phyloP scores from a whole-genome alignment of 2,888 invertebrate genomes.

The Dicyrtoma fusca region DNA sequence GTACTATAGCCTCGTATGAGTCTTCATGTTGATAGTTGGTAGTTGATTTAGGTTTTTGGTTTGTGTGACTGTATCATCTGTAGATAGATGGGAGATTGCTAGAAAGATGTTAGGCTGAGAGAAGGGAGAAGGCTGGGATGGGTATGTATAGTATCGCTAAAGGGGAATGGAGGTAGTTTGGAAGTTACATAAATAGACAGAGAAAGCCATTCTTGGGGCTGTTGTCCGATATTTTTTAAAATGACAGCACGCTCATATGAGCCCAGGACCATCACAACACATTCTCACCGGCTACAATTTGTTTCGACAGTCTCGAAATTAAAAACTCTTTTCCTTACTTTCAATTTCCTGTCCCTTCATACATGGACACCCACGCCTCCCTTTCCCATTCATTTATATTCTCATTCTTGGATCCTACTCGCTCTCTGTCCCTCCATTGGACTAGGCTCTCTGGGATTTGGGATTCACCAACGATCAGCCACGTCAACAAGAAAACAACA shows the following conservation, averaged over 20 bases:
- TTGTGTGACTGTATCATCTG: no score
- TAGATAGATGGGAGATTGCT: no score
- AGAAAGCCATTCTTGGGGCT: conserved; percentile 33
- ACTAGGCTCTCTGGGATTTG: background rate
- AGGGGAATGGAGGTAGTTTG: no score
- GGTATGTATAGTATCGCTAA: no score
- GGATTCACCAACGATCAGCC: background rate
- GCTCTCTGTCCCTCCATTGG: no score
- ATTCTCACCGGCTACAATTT: conserved; percentile 22
- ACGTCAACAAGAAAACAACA: background rate
- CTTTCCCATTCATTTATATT: conserved; percentile 29
- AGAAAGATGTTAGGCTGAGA: no score
- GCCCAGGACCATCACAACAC: conserved; percentile 9
- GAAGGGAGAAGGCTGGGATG: no score
- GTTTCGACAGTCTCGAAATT: conserved; percentile 37
- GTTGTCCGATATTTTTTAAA: conserved; percentile 36
- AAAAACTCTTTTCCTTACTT: conserved; percentile 36
- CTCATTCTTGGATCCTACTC: background rate
- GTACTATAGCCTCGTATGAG: no score
- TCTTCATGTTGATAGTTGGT: conserved; percentile 18
- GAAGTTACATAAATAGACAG: background rate
- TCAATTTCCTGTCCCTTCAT: conserved; percentile 37
- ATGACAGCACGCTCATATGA: conserved; percentile 29
- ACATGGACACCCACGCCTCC: conserved; percentile 37
- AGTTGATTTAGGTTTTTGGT: no score